These are phyloP conservation scores for Distichodus sexfasciatus DNA, from an alignment of 2,797 vertebrate genomes.

Conservation along the genomic window DNA sequence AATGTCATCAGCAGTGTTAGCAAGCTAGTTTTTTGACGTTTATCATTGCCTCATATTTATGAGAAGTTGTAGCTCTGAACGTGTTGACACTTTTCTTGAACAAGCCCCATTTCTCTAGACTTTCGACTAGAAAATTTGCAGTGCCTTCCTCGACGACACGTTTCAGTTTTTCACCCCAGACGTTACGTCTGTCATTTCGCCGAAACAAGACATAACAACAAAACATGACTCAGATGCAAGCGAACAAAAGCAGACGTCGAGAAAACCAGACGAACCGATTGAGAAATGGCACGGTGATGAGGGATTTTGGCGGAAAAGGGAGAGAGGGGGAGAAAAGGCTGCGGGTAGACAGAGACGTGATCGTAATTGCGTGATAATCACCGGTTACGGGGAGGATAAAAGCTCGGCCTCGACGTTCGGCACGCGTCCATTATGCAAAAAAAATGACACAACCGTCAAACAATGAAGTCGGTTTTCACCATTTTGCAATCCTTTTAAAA, in stretches of 20 bases:
- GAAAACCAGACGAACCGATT: not conserved
- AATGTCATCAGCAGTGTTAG: no score
- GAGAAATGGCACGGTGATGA: not conserved
- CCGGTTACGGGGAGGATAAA: slow-evolving; percentile 28
- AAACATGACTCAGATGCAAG: not conserved
- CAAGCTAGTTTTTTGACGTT: no score
- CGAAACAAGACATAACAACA: slow-evolving; percentile 5
- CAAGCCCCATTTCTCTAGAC: no score
- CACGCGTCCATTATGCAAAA: slow-evolving; percentile 36
- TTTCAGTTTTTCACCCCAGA: no score
- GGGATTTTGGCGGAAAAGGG: not conserved
- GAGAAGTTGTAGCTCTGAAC: no score
- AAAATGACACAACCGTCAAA: slow-evolving; percentile 11
- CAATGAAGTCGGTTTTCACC: slow-evolving; percentile 37
- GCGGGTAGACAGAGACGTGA: not conserved
- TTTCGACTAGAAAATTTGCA: no score
- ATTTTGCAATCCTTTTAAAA: no score
- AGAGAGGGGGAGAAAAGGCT: not conserved
- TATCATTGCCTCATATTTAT: no score
- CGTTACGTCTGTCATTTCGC: no score
- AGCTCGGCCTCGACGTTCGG: slow-evolving; percentile 28
- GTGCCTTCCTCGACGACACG: no score
- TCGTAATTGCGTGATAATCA: slow-evolving; percentile 23
- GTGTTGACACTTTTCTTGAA: no score
- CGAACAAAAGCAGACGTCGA: not conserved